Evolutionary conservation across 1,140 invertebrate genomes (phyloP).

Genomic region (Meloidogyne exigua): DNA sequence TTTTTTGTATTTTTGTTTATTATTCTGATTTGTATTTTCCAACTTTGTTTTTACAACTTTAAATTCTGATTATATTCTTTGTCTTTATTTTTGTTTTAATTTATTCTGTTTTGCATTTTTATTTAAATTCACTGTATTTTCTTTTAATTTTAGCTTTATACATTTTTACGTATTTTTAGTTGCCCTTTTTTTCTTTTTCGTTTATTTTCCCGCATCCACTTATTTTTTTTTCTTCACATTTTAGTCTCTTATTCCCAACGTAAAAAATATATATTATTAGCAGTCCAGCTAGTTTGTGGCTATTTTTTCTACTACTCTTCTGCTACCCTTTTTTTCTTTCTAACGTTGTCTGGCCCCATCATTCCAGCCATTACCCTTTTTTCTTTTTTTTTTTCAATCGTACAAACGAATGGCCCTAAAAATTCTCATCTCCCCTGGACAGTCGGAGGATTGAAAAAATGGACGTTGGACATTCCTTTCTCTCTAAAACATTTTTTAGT

Average conservation of each 20-base stretch:
- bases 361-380: not conserved
- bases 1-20: not conserved
- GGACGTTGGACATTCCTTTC: not conserved
- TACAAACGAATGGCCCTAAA: not conserved
- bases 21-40: not conserved
- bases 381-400: not conserved
- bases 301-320: not conserved
- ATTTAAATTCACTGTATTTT: not conserved
- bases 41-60: too few species aligned
- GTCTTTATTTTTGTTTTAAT: not conserved
- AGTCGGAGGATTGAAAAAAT: not conserved
- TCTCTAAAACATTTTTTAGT: not conserved
- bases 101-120: constrained; percentile 6
- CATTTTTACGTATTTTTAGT: constrained; percentile 2
- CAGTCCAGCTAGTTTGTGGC: not conserved
- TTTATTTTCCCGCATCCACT: not conserved
- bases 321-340: not conserved
- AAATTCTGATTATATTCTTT: not conserved
- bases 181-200: not conserved
- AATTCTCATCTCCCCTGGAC: not conserved
- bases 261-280: not conserved
- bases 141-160: not conserved
- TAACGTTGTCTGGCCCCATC: not conserved
- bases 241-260: not conserved
- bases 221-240: not conserved